These are phyloP conservation scores for Pomatorhinus ruficollis DNA, from an alignment of 2,113 vertebrate genomes.

Conservation along the genomic window DNA sequence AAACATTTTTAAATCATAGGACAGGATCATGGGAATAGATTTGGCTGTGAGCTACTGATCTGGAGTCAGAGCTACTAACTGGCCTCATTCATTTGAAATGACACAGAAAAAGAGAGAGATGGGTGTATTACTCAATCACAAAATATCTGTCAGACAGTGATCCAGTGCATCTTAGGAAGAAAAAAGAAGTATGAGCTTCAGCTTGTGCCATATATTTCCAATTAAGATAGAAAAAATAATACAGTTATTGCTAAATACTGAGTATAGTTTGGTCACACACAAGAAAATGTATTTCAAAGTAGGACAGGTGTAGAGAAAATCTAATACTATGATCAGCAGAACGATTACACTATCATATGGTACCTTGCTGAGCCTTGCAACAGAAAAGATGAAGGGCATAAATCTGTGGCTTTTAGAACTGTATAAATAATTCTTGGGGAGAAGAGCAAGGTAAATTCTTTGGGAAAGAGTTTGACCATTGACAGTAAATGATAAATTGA, in stretches of 20 bases:
- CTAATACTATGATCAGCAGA: background rate
- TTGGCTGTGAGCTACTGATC: background rate
- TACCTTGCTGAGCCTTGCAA: background rate
- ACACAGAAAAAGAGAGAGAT: background rate
- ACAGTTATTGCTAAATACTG: background rate
- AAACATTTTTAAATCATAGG: constrained; percentile 33
- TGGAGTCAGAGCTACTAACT: constrained; percentile 7
- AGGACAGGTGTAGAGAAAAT: background rate
- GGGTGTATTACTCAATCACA: background rate
- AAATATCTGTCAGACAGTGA: background rate
- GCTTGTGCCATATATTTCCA: background rate
- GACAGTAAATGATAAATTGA: background rate
- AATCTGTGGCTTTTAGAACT: background rate
- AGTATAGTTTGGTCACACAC: background rate
- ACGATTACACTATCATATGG: background rate
- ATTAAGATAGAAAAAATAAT: background rate
- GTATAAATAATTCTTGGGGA: background rate
- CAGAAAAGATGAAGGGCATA: background rate
- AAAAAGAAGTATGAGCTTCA: background rate
- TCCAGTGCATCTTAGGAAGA: background rate
- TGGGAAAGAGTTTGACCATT: background rate
- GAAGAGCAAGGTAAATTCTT: background rate
- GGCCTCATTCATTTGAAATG: constrained; percentile 22
- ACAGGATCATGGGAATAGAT: background rate
- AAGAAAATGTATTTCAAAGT: background rate